Evolutionary conservation across 2,888 invertebrate species (phyloP), one percentile per base, ranked within the genome.

Genomic region (Schrankia costaestrigalis): DNA sequence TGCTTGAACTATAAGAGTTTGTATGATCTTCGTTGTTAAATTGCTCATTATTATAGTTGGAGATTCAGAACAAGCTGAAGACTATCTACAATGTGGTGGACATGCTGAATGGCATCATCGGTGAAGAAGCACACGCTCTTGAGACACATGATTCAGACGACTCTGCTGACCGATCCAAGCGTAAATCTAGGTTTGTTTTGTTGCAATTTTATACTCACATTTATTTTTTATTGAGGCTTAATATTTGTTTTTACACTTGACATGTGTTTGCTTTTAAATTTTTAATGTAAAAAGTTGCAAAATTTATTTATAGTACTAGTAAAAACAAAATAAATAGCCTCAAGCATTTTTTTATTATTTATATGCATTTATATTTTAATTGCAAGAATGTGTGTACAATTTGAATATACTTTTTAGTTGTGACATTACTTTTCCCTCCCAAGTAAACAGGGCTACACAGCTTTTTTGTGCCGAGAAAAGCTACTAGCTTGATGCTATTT

Each of bases 31-130:
- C 10, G 21, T 21, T 8, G 9, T 25, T 15, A 24, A 33, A 42
- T 38, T 22, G 26, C 41, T 38, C 52, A 31, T 19, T 47, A 40
- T 53, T 51, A 40, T 89, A 94, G 94, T 89, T 91, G 72, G 94
- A 94, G 88, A 92, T 94, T 58, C 92, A 92, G 76, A 92, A 91
- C 69, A 93, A 94, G 84, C 83, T 93, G 84, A 93, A 93, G 80
- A 94, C 95, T 0, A 94, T 95, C 71, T 92, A 93, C 78, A 95
- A 95, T 76, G 95, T 96, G 11, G 94, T 96, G 63, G 95, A 95
- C 67, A 95, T 95, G 94, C 88, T 96, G 60, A 93, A 93, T 41
- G 93, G 93, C 18, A 94, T 96, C 66, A 95, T 96, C 61, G 94
- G 95, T 0, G 94, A 94, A 58, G 93, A 92, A 52, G 82, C 76